Percentiles rank a stretch among this genome's conserved stretches.
These are phyloP conservation scores for Forbesichthys papilliferus DNA, from an alignment of 2,113 vertebrate species.

Conservation along the genomic window DNA sequence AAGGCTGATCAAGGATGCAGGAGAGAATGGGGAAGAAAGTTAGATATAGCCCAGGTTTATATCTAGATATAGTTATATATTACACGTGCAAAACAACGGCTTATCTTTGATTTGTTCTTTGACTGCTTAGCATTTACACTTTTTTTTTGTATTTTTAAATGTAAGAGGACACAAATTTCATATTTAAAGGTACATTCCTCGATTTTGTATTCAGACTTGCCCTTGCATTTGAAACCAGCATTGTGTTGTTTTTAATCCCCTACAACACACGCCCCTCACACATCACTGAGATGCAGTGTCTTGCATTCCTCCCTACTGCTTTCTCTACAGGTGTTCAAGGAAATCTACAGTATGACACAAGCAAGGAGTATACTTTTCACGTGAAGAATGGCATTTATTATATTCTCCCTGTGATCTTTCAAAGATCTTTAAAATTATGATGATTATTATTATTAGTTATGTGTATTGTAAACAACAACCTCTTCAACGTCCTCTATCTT, in stretches of 20 bases:
- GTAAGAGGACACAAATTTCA: constrained; percentile 1
- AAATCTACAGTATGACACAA: no score
- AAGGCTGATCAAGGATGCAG: constrained; percentile 88
- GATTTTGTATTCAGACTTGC: background rate
- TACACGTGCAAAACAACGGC: constrained; percentile 14
- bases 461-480: no score
- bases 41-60: constrained; percentile 61
- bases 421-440: background rate
- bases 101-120: constrained; percentile 46
- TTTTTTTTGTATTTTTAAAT: constrained; percentile 17
- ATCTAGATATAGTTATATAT: background rate
- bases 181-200: constrained; percentile 10
- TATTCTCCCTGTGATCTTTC: background rate
- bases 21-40: constrained; percentile 91
- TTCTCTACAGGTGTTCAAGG: background rate
- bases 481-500: no score
- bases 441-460: background rate
- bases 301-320: background rate
- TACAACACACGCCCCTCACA: background rate
- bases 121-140: constrained; percentile 34
- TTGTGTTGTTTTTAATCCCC: background rate
- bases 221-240: no score
- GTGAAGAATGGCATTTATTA: background rate
- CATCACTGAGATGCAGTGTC: background rate
- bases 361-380: no score